Conservation (phyloP, 2,113 vertebrate species). For the Electrona antarctica region DNA sequence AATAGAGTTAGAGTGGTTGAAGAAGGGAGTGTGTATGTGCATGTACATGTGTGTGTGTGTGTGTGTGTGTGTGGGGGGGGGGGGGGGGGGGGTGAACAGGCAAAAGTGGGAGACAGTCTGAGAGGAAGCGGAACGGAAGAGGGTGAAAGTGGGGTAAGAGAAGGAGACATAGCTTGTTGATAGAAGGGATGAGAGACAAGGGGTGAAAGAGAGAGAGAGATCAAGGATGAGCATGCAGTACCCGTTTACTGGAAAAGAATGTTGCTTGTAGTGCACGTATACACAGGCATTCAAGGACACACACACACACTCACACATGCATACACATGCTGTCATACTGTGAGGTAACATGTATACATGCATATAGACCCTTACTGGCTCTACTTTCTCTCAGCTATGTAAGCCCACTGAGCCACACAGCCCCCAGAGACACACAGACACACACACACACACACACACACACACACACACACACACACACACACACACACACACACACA, state of each 20-base stretch:
- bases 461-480: conserved; percentile 7
- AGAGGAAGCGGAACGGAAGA: too few relatives aligned
- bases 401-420: conserved; percentile 10
- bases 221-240: too few relatives aligned
- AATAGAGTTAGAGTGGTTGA: too few relatives aligned
- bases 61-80: background rate
- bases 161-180: too few relatives aligned
- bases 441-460: conserved; percentile 12
- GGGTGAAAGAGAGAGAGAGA: too few relatives aligned
- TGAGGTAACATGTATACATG: conserved; percentile 24
- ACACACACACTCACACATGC: background rate
- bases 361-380: conserved; percentile 20
- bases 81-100: too few relatives aligned
- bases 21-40: background rate
- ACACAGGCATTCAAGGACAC: background rate
- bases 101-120: too few relatives aligned
- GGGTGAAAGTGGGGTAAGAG: too few relatives aligned
- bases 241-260: too few relatives aligned
- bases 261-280: background rate
- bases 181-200: too few relatives aligned
- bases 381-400: conserved; percentile 32
- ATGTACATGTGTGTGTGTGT: background rate
- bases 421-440: conserved; percentile 3
- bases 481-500: conserved; percentile 12
- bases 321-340: conserved; percentile 5